Percentiles rank a stretch among this genome's conserved stretches.
phyloP scores from a whole-genome alignment of 2,888 invertebrate genomes.

The Charanyca ferruginea region DNA sequence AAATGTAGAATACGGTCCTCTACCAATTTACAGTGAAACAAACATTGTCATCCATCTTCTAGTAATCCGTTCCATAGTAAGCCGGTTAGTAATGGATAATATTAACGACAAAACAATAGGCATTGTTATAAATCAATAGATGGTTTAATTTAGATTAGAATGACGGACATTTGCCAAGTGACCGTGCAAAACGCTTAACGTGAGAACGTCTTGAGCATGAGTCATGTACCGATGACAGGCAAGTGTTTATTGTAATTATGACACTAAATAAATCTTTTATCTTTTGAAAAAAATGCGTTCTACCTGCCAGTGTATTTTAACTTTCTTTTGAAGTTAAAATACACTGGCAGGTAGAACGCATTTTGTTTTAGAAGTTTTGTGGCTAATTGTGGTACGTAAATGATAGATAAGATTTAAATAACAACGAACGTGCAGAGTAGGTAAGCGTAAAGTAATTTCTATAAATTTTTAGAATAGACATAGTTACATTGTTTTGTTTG shows the following conservation, averaged over 20 bases:
- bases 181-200: slow-evolving; percentile 31
- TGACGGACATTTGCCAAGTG: slow-evolving; percentile 54
- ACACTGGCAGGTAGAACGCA: slow-evolving; percentile 31
- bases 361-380: slow-evolving; percentile 7
- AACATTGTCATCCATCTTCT: slow-evolving; percentile 34
- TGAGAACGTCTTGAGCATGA: slow-evolving; percentile 34
- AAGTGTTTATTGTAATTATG: slow-evolving; percentile 28
- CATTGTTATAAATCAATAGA: slow-evolving; percentile 50
- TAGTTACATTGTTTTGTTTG: too few relatives aligned
- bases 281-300: slow-evolving; percentile 26
- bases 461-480: too few relatives aligned
- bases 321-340: slow-evolving; percentile 28
- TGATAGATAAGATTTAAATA: too few relatives aligned
- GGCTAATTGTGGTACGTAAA: slow-evolving; percentile 10
- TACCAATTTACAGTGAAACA: slow-evolving; percentile 21
- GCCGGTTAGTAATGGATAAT: slow-evolving; percentile 19
- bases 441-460: too few relatives aligned
- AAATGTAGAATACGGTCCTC: slow-evolving; percentile 23
- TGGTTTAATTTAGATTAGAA: slow-evolving; percentile 54
- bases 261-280: slow-evolving; percentile 30
- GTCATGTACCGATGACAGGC: slow-evolving; percentile 35
- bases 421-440: too few relatives aligned
- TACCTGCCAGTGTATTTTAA: slow-evolving; percentile 29
- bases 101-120: slow-evolving; percentile 37
- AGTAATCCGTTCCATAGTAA: slow-evolving; percentile 23